Evolutionary conservation across 2,113 vertebrate genomes (phyloP), one percentile per base, ranked within the genome.

Genomic region (Piaya cayana): DNA sequence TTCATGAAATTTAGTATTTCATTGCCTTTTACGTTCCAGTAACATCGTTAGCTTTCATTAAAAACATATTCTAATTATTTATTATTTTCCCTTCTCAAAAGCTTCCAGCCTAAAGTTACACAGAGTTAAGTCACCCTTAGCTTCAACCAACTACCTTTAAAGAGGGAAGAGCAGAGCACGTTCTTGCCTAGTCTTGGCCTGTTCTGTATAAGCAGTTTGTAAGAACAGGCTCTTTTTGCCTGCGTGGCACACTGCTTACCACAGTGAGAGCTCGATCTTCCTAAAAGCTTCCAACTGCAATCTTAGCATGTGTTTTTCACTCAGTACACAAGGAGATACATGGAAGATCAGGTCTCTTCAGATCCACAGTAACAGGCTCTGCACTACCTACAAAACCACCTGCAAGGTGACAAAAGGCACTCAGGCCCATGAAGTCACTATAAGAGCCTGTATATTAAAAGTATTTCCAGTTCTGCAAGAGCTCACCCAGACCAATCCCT

Each of bases 311-410:
- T 8, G 26, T 18, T 60, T 75, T 42, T 47, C 74, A 32, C 26
- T 36, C 77, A 27, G n/a, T 23, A 21, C 37, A 82, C 20, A 29
- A 37, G 37, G 23, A 72, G 23, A 79, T 1, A 72, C 21, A 79
- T 39, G 39, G 15, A 39, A 4, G 5, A 74, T 13, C 2, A 0
- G 42, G 42, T 36, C 5, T 12, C 30, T 19, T 23, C 17, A 79
- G 1, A 3, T 7, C 47, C 3, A 0, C 6, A 5, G 5, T 39
- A 56, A 59, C 11, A 70, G 32, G 29, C n/a, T 88, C 69, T 0
- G 0, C 12, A 4, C 5, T 30, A 49, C 22, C 22, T 34, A 50
- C 36, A n/a, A 26, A 22, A 78, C 43, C 47, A 58, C 9, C 20
- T 34, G 32, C 26, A 49, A 85, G 27, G 27, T 59, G 34, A 19